Evolutionary conservation across 2,113 vertebrate species (phyloP).

Genomic region (Megalops atlanticus): DNA sequence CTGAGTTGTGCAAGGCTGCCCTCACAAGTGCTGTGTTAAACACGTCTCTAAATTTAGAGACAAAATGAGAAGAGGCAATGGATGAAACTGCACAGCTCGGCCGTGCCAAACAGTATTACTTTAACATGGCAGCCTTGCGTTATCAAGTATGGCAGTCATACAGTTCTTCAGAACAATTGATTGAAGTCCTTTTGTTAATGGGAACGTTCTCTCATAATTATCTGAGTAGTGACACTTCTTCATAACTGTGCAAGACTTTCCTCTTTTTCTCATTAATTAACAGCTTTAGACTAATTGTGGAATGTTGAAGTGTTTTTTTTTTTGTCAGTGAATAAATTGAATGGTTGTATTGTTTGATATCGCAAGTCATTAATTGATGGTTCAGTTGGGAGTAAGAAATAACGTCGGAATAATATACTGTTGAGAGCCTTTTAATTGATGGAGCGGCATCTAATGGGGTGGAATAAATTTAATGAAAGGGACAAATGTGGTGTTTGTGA

Average conservation of each 20-base stretch:
- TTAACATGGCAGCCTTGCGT: not conserved
- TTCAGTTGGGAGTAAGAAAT: not conserved
- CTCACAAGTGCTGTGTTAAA: not conserved
- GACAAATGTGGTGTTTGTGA: slow-evolving; percentile 8
- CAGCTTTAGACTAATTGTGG: slow-evolving; percentile 22
- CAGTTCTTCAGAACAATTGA: not conserved
- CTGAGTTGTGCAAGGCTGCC: not conserved
- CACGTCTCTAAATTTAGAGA: too few species aligned
- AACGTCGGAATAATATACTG: slow-evolving; percentile 1
- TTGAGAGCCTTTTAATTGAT: slow-evolving; percentile 12
- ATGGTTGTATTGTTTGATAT: slow-evolving; percentile 25
- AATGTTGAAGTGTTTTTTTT: not conserved
- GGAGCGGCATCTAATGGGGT: slow-evolving; percentile 3
- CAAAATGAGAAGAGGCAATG: not conserved
- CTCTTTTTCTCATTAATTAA: slow-evolving; percentile 28
- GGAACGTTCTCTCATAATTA: not conserved
- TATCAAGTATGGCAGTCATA: not conserved
- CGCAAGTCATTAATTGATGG: not conserved
- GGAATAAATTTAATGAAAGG: slow-evolving; percentile 15
- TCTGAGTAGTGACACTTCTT: slow-evolving; percentile 5
- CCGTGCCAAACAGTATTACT: not conserved
- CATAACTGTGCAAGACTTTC: not conserved
- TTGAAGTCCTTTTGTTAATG: slow-evolving; percentile 1
- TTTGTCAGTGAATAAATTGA: slow-evolving; percentile 22
- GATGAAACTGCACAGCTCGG: not conserved